Conservation (phyloP, 2,888 invertebrate species). For the Volucella bombylans region DNA sequence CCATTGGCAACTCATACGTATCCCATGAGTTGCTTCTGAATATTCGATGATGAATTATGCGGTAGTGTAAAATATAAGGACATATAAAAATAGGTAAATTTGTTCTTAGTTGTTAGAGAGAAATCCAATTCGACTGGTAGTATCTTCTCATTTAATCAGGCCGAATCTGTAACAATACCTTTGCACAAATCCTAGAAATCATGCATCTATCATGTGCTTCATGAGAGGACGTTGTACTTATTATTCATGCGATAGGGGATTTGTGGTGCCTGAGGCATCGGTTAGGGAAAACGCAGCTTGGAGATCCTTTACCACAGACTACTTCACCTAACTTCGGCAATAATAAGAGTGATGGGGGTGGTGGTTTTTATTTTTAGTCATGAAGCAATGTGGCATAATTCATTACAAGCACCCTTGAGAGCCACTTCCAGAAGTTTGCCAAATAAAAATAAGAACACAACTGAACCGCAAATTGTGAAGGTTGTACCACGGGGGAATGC, state of each 20-base stretch:
- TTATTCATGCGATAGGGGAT: slow-evolving; percentile 61
- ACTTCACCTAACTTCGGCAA: too few species aligned
- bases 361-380: slow-evolving; percentile 7
- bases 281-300: neutral
- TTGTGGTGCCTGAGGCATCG: slow-evolving; percentile 1
- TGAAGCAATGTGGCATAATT: slow-evolving; percentile 48
- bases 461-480: slow-evolving; percentile 53
- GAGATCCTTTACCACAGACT: too few species aligned
- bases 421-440: slow-evolving; percentile 35
- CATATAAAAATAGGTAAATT: neutral
- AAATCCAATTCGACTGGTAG: slow-evolving; percentile 40
- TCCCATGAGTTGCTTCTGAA: slow-evolving; percentile 12
- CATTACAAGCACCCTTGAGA: slow-evolving; percentile 52
- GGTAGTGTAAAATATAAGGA: neutral
- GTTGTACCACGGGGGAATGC: slow-evolving; percentile 42
- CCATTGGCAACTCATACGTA: too few species aligned
- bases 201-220: slow-evolving; percentile 39
- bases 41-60: slow-evolving; percentile 23
- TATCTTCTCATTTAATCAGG: slow-evolving; percentile 24
- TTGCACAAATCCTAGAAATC: neutral
- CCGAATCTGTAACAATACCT: slow-evolving; percentile 25
- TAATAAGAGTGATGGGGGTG: neutral
- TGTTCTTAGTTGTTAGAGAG: neutral
- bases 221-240: slow-evolving; percentile 32
- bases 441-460: slow-evolving; percentile 45